These are phyloP conservation scores for Nymphalis urticae DNA, from an alignment of 2,888 invertebrate genomes.

Conservation along the genomic window DNA sequence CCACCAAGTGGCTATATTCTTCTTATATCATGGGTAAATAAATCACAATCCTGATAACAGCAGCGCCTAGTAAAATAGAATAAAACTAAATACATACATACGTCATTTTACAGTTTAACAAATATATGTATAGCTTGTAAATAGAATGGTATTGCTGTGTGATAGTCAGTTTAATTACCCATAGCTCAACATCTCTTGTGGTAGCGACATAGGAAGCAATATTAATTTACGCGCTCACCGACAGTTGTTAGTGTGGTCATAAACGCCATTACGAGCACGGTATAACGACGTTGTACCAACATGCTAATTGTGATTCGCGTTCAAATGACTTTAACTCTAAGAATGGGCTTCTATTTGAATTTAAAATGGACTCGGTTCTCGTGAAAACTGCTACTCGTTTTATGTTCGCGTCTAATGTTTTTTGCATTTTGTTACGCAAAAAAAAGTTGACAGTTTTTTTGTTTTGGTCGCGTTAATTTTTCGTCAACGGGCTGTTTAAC, in stretches of 20 bases:
- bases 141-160: neutral
- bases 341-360: constrained; percentile 16
- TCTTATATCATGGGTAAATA: no score
- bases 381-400: constrained; percentile 1
- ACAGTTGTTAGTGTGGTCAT: constrained; percentile 50
- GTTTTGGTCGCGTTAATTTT: neutral
- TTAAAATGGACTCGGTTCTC: constrained; percentile 6
- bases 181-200: constrained; percentile 8
- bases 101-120: neutral
- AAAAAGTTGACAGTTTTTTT: no score
- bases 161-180: constrained; percentile 5
- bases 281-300: constrained; percentile 47
- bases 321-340: constrained; percentile 31
- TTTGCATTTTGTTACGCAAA: neutral
- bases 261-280: constrained; percentile 51
- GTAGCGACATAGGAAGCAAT: constrained; percentile 43
- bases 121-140: neutral
- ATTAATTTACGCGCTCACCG: constrained; percentile 40
- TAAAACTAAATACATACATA: neutral
- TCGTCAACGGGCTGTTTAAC: constrained; percentile 13
- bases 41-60: no score
- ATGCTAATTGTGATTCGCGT: constrained; percentile 54
- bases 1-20: no score
- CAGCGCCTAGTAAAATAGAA: no score
- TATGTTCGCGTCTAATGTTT: constrained; percentile 4